phyloP scores from a whole-genome alignment of 2,888 invertebrate genomes.

The Nebria salina region DNA sequence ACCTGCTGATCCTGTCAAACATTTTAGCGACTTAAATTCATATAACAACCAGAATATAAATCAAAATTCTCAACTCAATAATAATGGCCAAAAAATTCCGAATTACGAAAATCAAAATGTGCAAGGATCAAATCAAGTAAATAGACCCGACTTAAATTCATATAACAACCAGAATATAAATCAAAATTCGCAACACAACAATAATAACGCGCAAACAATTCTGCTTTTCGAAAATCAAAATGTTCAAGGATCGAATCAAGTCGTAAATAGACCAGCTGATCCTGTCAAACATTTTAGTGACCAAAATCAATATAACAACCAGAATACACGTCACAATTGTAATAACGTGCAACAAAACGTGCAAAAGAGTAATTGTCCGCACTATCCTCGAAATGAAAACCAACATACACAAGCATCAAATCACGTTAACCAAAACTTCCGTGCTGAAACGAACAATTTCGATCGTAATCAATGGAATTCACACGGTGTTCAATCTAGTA shows the following conservation, averaged over 20 bases:
- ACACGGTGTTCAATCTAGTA: constrained; percentile 31
- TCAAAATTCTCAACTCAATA: no score
- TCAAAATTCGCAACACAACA: background rate
- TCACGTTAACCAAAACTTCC: background rate
- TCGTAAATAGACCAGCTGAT: background rate
- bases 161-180: background rate
- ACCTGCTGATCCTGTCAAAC: no score
- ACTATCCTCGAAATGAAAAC: background rate
- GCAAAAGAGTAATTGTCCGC: background rate
- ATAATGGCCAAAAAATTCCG: no score
- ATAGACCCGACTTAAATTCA: background rate
- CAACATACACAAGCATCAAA: background rate
- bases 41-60: background rate
- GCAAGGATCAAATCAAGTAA: no score
- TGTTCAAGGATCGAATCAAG: background rate
- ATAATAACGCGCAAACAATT: background rate
- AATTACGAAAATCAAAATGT: no score
- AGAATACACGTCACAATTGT: background rate
- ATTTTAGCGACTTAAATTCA: background rate
- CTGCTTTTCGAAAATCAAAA: background rate
- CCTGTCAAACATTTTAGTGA: background rate
- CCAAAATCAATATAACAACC: background rate
- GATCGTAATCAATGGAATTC: constrained; percentile 12
- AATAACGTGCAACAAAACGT: background rate
- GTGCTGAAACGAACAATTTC: background rate